Evolutionary conservation across 2,888 invertebrate genomes (phyloP).

Genomic region (Neuroscelio doddi): DNA sequence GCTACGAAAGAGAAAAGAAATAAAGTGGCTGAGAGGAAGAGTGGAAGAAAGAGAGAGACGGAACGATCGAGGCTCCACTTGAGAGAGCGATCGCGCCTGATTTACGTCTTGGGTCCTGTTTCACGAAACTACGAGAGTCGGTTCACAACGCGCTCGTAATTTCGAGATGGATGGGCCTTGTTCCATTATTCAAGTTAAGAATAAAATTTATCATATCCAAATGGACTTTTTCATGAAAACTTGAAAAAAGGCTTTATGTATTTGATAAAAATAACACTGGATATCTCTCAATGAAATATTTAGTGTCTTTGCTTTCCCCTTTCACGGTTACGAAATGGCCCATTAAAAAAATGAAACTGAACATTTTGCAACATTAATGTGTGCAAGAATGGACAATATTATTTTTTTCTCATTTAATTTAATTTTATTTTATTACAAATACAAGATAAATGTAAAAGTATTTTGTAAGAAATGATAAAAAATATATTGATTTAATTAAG

Average conservation of each 20-base stretch:
- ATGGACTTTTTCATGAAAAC: constrained; percentile 4
- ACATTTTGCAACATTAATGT: no score
- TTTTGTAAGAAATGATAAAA: no score
- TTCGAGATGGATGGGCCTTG: constrained; percentile 23
- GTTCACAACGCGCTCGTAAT: constrained; percentile 18
- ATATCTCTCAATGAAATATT: no score
- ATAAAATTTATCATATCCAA: constrained; percentile 19
- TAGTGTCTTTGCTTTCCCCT: neutral
- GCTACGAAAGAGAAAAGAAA: constrained; percentile 28
- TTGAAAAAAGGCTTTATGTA: neutral
- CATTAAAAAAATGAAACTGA: neutral
- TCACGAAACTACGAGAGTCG: constrained; percentile 46
- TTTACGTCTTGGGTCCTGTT: constrained; percentile 55
- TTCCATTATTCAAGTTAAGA: constrained; percentile 12
- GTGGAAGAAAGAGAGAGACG: constrained; percentile 17
- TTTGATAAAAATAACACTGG: constrained; percentile 3
- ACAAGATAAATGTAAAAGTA: constrained; percentile 4
- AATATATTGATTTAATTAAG: no score
- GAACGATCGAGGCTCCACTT: constrained; percentile 4
- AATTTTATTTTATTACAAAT: no score
- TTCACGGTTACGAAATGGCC: neutral
- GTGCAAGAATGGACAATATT: no score
- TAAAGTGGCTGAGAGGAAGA: constrained; percentile 46
- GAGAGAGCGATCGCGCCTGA: constrained; percentile 46
- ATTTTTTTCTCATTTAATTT: no score